Evolutionary conservation across 2,797 vertebrate genomes (phyloP), one percentile per base, ranked within the genome.

Genomic region (Poecilia gillii): DNA sequence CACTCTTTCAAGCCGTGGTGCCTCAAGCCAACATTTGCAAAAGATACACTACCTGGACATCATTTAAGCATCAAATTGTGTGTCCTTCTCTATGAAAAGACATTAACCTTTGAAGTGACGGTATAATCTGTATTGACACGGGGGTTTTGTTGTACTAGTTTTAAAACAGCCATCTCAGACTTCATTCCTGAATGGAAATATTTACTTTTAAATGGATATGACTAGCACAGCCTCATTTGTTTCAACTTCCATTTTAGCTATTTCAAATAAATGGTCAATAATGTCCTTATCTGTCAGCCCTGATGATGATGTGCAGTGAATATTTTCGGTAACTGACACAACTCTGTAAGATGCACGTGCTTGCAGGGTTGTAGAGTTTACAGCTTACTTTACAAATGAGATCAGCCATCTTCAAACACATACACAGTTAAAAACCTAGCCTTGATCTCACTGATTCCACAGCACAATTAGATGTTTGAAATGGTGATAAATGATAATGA

Each of bases 361-460:
- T 77, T 81, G 36, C 74, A 66, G 73, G 72, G 72, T 70, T 76
- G 59, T n/a, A 84, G 76, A 87, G 81, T 92, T 89, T 87, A 91
- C 84, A 83, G 83, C 84, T 73, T 49, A 74, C 73, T 73, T 77
- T 85, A 83, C 87, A 87, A 85, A 85, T 49, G 23, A 73, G 75
- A 74, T 8, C 43, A 70, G 64, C 64, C 71, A 76, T 75, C 81
- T 81, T 71, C 36, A 77, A 74, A 43, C n/a, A 84, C 72, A 72
- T 77, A 20, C 76, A 74, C 78, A 77, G n/a, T n/a, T 68, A 76
- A 45, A 39, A 23, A 36, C n/a, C 73, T 72, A 83, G 73, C 82
- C 79, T 89, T 85, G 74, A 81, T 84, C 66, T 81, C 79, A 89
- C 80, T 76, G 68, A 31, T 23, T 72, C 73, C 72, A 74, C 64